Percentiles rank a stretch among this genome's conserved stretches.
These are phyloP conservation scores for Merluccius polli DNA, from an alignment of 2,797 vertebrate species.

Conservation along the genomic window DNA sequence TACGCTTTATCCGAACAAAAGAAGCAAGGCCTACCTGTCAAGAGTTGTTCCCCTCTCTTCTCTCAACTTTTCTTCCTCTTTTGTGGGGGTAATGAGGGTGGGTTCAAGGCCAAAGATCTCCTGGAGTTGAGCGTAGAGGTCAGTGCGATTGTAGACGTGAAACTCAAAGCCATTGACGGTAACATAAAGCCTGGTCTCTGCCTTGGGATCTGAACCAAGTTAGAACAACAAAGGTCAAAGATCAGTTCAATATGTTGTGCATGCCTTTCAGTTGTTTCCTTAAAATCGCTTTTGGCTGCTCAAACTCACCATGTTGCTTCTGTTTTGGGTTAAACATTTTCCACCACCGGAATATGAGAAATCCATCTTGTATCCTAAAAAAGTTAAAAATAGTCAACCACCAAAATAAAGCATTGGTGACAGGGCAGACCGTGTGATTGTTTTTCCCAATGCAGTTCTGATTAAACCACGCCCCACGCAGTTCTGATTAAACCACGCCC, in stretches of 20 bases:
- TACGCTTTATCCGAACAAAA: neutral
- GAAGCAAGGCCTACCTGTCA: constrained; percentile 75
- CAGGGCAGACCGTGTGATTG: neutral
- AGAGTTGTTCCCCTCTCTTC: constrained; percentile 77
- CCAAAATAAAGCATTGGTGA: neutral
- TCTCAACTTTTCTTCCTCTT: constrained; percentile 81
- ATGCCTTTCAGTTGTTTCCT: neutral
- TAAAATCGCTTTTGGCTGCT: neutral
- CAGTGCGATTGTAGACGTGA: constrained; percentile 95
- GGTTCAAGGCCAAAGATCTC: constrained; percentile 95
- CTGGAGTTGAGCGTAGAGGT: constrained; percentile 89
- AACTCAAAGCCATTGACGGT: constrained; percentile 98
- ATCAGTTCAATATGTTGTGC: neutral
- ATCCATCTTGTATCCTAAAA: constrained; percentile 94
- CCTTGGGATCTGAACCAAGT: constrained; percentile 84
- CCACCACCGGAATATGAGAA: constrained; percentile 99
- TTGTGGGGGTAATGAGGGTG: constrained; percentile 82
- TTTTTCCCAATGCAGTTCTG: too few species aligned
- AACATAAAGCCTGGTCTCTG: constrained; percentile 94
- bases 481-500: too few species aligned
- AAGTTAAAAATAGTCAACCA: neutral
- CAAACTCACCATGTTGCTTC: constrained; percentile 89
- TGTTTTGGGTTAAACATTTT: constrained; percentile 99
- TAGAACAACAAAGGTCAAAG: neutral
- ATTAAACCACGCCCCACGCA: too few species aligned